These are phyloP conservation scores for Etheostoma cragini DNA, from an alignment of 2,113 vertebrate species.

Conservation along the genomic window DNA sequence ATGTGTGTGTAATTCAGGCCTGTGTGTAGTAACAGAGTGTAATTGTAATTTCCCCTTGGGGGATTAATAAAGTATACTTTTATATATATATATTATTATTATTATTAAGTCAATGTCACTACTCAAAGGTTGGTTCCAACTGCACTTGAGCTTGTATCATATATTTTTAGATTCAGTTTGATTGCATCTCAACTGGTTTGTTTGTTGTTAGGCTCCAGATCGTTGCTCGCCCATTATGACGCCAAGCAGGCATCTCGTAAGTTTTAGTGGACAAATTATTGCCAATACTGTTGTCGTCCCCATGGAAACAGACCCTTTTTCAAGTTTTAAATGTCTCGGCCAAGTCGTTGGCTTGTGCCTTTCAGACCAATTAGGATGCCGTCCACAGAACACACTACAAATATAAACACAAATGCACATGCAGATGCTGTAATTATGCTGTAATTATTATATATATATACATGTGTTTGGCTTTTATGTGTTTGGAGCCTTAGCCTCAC, in stretches of 20 bases:
- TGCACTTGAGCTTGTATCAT: background rate
- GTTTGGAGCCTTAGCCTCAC: conserved; percentile 38
- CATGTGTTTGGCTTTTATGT: conserved; percentile 51
- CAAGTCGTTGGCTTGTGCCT: conserved; percentile 42
- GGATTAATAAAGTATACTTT: no score
- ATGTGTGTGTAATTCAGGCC: no score
- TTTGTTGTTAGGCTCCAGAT: conserved; percentile 55
- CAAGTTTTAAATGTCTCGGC: conserved; percentile 37
- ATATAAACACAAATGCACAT: conserved; percentile 62
- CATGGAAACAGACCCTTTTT: conserved; percentile 55
- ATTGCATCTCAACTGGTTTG: conserved; percentile 46
- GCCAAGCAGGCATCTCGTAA: conserved; percentile 34
- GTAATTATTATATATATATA: background rate
- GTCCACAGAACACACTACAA: conserved; percentile 52
- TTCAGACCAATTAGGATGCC: conserved; percentile 51
- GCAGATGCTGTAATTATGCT: background rate
- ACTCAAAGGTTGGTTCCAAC: background rate
- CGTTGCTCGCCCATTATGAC: conserved; percentile 40
- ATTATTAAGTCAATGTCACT: background rate
- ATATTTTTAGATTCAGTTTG: conserved; percentile 20
- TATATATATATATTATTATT: no score
- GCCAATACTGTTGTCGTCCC: conserved; percentile 46
- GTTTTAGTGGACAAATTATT: conserved; percentile 55
- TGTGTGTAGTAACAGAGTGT: no score
- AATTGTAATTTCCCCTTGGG: no score